Evolutionary conservation across 2,888 invertebrate species (phyloP), one percentile per base, ranked within the genome.

Genomic region (Metopia argyrocephala): DNA sequence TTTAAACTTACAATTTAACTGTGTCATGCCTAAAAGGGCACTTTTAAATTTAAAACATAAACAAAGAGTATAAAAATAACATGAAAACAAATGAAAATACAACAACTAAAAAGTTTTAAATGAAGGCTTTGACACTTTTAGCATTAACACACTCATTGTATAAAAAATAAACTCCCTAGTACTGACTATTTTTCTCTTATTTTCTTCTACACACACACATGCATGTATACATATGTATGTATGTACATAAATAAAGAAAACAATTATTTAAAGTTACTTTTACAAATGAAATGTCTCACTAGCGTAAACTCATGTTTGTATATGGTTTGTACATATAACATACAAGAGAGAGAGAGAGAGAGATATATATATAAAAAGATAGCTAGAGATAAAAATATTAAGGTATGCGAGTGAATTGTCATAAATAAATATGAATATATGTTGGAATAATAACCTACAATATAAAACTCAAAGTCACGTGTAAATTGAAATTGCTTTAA

Each of bases 401-500:
- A 23, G 2, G 12, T 7, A 52, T 21, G 28, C 15, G 28, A 20
- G 21, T 59, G 1, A n/a, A n/a, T n/a, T n/a, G n/a, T n/a, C n/a
- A n/a, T 45, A n/a, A 61, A 18, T 21, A 52, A 50, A 27, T 18
- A n/a, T 48, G 5, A 56, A 56, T 25, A n/a, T 15, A 56, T 1
- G 6, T 15, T 20, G 38, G n/a, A 78, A 31, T 23, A 50, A 21
- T 27, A 48, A 27, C 23, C 61, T 31, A 46, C 6, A 46, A 62
- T 52, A 68, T 25, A 50, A 48, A 45, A 52, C 9, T 20, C 59
- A 65, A 64, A 81, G 78, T 78, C 78, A 78, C 81, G 81, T 78
- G 81, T 74, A 65, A 74, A 18, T 74, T 70, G 28, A 68, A 75
- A 21, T 65, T 57, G 64, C 56, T 38, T 38, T 15, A 38, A 38